Evolutionary conservation across 2,797 vertebrate species (phyloP).

Genomic region (Danio albolineatus): DNA sequence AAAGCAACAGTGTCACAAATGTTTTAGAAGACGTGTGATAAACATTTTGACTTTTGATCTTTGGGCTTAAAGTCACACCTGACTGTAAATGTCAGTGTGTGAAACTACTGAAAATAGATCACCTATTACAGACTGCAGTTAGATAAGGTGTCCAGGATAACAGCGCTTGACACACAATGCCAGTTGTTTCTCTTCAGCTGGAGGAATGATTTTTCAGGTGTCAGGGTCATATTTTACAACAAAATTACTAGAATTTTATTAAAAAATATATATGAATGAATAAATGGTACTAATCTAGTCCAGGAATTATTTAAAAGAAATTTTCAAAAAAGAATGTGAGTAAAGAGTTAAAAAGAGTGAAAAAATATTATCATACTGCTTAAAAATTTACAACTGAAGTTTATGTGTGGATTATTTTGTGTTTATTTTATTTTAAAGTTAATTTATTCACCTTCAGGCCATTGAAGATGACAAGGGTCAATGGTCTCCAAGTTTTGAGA

Average conservation of each 20-base stretch:
- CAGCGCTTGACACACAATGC: neutral
- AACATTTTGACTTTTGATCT: neutral
- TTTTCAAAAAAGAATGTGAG: no score
- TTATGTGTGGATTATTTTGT: no score
- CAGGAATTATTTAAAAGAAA: no score
- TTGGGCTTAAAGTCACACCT: neutral
- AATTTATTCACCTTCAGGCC: no score
- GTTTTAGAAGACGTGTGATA: neutral
- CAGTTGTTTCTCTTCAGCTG: neutral
- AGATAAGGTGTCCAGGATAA: neutral
- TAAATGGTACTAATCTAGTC: no score
- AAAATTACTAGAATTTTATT: neutral
- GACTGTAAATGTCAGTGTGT: neutral
- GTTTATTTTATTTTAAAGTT: no score
- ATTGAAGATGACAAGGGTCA: no score
- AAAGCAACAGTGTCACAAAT: neutral
- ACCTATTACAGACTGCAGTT: neutral
- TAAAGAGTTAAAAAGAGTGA: no score
- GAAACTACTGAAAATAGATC: neutral
- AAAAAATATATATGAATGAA: neutral
- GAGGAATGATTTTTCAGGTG: neutral
- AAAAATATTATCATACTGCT: no score
- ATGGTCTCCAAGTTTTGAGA: no score
- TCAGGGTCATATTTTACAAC: neutral
- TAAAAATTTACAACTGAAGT: no score